A percentile compares a stretch with the other conserved stretches of the same genome.
Conservation (phyloP, 1,140 invertebrate genomes). For the Lutraria rhynchaena region DNA sequence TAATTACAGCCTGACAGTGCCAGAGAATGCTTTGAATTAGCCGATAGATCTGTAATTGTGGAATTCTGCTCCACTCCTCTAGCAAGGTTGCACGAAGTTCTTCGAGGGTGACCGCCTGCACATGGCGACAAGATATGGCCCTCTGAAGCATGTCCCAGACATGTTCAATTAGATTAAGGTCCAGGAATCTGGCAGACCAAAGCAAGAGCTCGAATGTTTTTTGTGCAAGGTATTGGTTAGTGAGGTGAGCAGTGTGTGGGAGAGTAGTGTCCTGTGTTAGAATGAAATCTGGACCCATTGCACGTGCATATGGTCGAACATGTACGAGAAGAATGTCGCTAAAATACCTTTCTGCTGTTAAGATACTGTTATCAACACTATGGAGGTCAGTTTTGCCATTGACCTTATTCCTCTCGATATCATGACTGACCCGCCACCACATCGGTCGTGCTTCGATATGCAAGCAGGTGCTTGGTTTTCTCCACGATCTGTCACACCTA, state of each 20-base stretch:
- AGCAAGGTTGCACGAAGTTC: background rate
- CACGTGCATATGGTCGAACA: background rate
- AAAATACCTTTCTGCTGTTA: background rate
- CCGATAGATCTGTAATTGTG: too few species aligned
- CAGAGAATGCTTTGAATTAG: too few species aligned
- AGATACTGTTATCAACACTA: background rate
- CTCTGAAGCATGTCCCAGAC: background rate
- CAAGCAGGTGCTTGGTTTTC: too few species aligned
- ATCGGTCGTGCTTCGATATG: too few species aligned
- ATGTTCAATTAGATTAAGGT: background rate
- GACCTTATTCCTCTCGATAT: background rate
- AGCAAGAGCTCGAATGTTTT: background rate
- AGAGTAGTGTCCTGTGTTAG: background rate
- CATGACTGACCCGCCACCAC: too few species aligned
- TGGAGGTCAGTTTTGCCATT: background rate
- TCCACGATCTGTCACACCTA: too few species aligned
- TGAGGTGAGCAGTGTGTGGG: background rate
- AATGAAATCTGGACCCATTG: background rate
- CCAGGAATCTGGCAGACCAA: background rate
- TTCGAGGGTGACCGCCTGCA: background rate
- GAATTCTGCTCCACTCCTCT: background rate
- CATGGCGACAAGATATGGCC: background rate
- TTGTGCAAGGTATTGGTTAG: background rate
- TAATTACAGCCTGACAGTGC: too few species aligned
- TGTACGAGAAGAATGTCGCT: background rate